Base-by-base conservation (phyloP, 2,113 vertebrate species). In the Phrynosoma blainvillii region DNA sequence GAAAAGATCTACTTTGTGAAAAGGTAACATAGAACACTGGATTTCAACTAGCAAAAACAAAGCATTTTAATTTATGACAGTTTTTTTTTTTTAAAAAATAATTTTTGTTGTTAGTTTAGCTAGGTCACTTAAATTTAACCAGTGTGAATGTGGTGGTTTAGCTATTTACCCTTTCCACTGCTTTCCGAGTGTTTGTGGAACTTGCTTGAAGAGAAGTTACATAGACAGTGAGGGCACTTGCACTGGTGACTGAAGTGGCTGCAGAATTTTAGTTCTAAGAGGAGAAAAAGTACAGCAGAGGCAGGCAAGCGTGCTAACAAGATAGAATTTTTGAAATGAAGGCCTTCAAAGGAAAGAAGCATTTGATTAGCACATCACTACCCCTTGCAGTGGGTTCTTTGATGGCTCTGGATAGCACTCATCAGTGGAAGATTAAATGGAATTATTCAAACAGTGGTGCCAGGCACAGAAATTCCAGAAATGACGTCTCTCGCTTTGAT, bases 321-420 rank as follows among this genome's bases (percentile, higher is more conserved):
- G 62, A 84, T n/a, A 36, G 32, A 18, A 89, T 89, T 89, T 32
- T 4, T 71, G 90, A 40, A 83, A 89, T 74, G 92, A 95, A 95
- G 94, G 91, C 93, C 95, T 96, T 93, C 93, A 87, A 92, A 89
- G 92, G 84, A 92, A 94, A 95, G 14, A 65, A 94, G 89, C 88
- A 1, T 95, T 92, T 95, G 95, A 95, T 95, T 96, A 95, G 95
- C 94, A 96, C 95, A 93, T 94, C 82, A 74, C 92, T 95, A 93
- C 92, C 91, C 89, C 91, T 92, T 42, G 56, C 89, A 94, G 92
- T 92, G 90, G 92, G 93, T 81, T 93, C 93, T 95, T 95, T 96
- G 95, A 95, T 92, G 94, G 91, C 91, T 92, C 73, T 82, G 88
- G 88, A 78, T 86, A 86, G 79, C 52, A 70, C 79, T 86, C 89